Evolutionary conservation across 2,888 invertebrate genomes (phyloP).

Genomic region (Endotricha flammealis): DNA sequence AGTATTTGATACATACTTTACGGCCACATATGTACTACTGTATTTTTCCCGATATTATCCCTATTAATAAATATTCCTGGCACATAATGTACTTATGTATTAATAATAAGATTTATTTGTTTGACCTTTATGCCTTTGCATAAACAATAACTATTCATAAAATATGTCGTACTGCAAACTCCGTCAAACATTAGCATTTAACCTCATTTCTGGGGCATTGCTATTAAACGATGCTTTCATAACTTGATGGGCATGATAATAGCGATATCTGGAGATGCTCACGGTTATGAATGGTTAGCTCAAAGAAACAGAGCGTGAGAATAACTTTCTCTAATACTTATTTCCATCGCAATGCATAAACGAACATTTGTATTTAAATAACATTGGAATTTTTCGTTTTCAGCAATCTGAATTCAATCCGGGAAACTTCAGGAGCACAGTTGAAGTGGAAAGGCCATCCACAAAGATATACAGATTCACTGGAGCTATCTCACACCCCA

Average conservation of each 20-base stretch:
- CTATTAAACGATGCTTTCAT: conserved; percentile 30
- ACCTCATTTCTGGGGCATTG: conserved; percentile 25
- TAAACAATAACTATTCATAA: too few relatives aligned
- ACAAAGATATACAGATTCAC: conserved; percentile 97
- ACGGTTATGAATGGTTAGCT: conserved; percentile 21
- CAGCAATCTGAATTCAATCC: conserved; percentile 74
- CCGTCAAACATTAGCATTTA: conserved; percentile 23
- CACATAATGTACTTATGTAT: too few relatives aligned
- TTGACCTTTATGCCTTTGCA: too few relatives aligned
- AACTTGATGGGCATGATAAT: conserved; percentile 26
- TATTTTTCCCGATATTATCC: too few relatives aligned
- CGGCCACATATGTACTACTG: too few relatives aligned
- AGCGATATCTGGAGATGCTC: conserved; percentile 23
- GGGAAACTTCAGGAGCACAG: conserved; percentile 87
- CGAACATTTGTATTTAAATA: background rate
- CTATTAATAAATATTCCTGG: too few relatives aligned
- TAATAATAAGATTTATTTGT: too few relatives aligned
- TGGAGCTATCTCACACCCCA: conserved; percentile 90
- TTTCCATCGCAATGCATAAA: conserved; percentile 26
- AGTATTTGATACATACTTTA: too few relatives aligned
- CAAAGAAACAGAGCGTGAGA: conserved; percentile 41
- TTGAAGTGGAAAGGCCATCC: conserved; percentile 96
- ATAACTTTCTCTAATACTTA: conserved; percentile 30
- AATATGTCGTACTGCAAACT: conserved; percentile 21
- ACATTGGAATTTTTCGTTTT: background rate